phyloP scores from a whole-genome alignment of 2,888 invertebrate genomes.

The Penaeus monodon region DNA sequence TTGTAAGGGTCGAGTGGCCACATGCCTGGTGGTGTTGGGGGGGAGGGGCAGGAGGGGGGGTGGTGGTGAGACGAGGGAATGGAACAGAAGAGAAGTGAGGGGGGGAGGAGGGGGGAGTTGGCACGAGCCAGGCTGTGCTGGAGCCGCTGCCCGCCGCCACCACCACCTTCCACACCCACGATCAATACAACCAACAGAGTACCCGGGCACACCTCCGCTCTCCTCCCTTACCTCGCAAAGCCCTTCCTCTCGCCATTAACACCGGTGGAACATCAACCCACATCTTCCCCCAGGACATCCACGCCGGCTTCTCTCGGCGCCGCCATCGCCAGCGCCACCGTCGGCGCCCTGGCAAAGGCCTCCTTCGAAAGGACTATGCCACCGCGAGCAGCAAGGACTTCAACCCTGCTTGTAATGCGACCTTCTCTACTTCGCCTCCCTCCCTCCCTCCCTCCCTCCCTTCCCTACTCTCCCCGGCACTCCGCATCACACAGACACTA shows the following conservation, averaged over 20 bases:
- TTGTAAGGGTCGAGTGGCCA: conserved; percentile 13
- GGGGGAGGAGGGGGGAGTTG: neutral
- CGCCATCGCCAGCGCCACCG: too few relatives aligned
- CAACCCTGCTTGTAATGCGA: conserved; percentile 1
- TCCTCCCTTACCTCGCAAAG: conserved; percentile 11
- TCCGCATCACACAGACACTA: neutral
- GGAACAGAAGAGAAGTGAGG: neutral
- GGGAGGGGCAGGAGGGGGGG: neutral
- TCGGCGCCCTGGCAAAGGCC: too few relatives aligned
- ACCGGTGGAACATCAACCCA: too few relatives aligned
- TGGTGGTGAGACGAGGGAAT: neutral
- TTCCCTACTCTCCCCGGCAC: neutral
- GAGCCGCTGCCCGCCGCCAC: neutral
- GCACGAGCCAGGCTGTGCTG: neutral
- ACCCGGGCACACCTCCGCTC: conserved; percentile 12
- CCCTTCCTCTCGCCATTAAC: neutral
- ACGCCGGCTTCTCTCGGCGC: too few relatives aligned
- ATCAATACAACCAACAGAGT: too few relatives aligned
- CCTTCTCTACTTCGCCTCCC: neutral
- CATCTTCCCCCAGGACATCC: too few relatives aligned
- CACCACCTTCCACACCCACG: too few relatives aligned
- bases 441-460: conserved; percentile 16
- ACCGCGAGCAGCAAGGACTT: too few relatives aligned
- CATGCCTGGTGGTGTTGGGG: neutral
- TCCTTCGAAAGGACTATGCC: too few relatives aligned